These are phyloP conservation scores for Scolopax mira DNA, from an alignment of 2,113 vertebrate species.

Conservation along the genomic window DNA sequence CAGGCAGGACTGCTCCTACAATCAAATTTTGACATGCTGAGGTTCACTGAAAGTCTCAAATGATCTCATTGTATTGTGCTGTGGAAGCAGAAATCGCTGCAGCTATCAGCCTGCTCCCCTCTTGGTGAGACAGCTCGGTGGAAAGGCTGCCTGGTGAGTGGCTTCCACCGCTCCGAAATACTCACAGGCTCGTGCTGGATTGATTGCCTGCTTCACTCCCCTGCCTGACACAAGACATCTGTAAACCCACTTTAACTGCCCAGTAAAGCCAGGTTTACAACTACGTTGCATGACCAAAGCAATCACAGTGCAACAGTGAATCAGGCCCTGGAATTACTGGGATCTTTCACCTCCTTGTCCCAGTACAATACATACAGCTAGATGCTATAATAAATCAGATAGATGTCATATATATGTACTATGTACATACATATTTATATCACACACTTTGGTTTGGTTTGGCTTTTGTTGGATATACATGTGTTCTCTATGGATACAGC, in stretches of 20 bases:
- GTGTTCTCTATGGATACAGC: not conserved
- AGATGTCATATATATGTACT: not conserved
- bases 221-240: not conserved
- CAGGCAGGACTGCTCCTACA: not conserved
- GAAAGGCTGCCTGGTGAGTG: not conserved
- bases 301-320: not conserved
- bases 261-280: not conserved
- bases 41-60: not conserved
- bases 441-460: not conserved
- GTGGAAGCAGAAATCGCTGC: not conserved
- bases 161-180: not conserved
- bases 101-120: not conserved
- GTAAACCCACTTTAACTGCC: constrained; percentile 9
- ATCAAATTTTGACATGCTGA: not conserved
- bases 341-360: not conserved
- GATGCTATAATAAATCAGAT: not conserved
- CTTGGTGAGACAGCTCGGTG: not conserved
- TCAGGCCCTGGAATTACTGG: not conserved
- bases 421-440: not conserved
- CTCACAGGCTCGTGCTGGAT: not conserved
- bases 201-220: not conserved
- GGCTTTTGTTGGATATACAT: not conserved
- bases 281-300: not conserved
- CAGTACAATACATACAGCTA: not conserved
- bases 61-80: not conserved